phyloP scores from a whole-genome alignment of 2,888 invertebrate genomes.

The Luffia ferchaultella region DNA sequence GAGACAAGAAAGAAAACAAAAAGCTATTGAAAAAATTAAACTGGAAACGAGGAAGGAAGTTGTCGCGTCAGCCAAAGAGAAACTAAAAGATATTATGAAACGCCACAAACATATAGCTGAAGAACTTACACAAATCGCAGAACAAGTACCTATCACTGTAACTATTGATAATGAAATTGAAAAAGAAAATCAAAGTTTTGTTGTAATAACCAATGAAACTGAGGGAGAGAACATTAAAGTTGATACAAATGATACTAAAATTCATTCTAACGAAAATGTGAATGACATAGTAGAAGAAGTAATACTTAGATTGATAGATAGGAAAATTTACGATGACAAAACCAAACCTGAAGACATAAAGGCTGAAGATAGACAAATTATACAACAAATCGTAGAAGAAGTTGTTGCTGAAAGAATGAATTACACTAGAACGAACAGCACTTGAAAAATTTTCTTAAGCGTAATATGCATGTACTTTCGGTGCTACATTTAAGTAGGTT shows the following conservation, averaged over 20 bases:
- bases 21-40: constrained; percentile 54
- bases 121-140: constrained; percentile 33
- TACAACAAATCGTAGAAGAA: constrained; percentile 58
- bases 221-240: not conserved
- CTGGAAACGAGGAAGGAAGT: constrained; percentile 53
- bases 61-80: constrained; percentile 57
- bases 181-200: constrained; percentile 9
- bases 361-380: constrained; percentile 46
- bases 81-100: constrained; percentile 56
- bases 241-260: constrained; percentile 15
- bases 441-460: constrained; percentile 70
- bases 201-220: not conserved
- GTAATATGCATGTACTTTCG: constrained; percentile 79
- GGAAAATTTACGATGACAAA: constrained; percentile 61
- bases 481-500: too few species aligned
- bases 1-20: constrained; percentile 45
- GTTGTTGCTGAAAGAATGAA: constrained; percentile 49
- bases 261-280: constrained; percentile 38
- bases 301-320: constrained; percentile 47
- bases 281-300: constrained; percentile 58
- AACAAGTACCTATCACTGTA: constrained; percentile 16
- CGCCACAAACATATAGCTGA: constrained; percentile 50
- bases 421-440: constrained; percentile 30
- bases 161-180: constrained; percentile 5
- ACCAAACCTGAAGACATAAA: constrained; percentile 55